Conservation (phyloP, 2,113 vertebrate genomes). For the Cnemophilus loriae region DNA sequence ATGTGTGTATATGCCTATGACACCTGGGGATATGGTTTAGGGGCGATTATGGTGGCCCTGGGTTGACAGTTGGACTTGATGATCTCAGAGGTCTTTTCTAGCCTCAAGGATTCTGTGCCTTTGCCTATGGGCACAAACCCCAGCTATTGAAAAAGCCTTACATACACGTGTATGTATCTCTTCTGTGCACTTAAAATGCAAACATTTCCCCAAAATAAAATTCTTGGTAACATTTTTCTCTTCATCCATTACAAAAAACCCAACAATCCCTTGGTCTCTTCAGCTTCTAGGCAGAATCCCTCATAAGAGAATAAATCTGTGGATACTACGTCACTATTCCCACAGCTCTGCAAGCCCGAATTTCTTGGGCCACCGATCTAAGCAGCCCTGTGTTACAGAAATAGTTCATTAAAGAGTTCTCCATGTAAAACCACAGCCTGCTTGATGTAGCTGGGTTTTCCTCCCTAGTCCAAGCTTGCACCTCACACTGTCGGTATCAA, state of each 20-base stretch:
- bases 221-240: not conserved
- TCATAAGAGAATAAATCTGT: not conserved
- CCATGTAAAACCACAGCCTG: not conserved
- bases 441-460: not conserved
- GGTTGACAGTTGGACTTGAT: rapidly evolving
- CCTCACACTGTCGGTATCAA: not conserved
- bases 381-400: not conserved
- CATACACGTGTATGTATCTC: rapidly evolving
- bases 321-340: not conserved
- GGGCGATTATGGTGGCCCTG: not conserved
- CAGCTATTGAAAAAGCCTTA: not conserved
- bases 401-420: not conserved
- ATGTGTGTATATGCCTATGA: rapidly evolving
- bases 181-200: not conserved
- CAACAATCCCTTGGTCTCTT: not conserved
- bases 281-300: not conserved
- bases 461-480: not conserved
- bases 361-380: not conserved
- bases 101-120: not conserved
- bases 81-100: not conserved
- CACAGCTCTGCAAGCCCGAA: not conserved
- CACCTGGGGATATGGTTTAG: not conserved
- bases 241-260: not conserved
- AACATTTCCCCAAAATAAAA: not conserved
- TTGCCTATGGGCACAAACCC: not conserved